Evolutionary conservation across 2,888 invertebrate species (phyloP), one percentile per base, ranked within the genome.

Genomic region (Deladenus siricidicola): DNA sequence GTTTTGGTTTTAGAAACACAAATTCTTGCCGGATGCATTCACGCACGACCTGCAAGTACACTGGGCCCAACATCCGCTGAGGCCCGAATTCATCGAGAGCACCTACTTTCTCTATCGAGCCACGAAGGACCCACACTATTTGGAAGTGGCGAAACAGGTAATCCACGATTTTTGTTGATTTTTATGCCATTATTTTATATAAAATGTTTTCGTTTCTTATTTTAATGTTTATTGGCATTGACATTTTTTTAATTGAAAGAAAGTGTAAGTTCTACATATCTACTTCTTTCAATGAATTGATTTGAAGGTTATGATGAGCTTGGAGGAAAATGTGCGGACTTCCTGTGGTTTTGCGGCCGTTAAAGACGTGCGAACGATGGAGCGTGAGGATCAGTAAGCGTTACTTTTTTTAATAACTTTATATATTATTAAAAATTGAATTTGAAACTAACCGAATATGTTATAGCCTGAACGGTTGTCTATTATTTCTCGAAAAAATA

Each of bases 41-140:
- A 96, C 96, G 0, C 89, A 90, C 0, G 94, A 96, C 81, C 92
- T 96, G 77, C 89, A 90, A 84, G 90, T 98, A 8, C 93, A 96
- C 79, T 98, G 96, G 96, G 93, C 90, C 1, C 92, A 94, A 79
- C 92, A 96, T 82, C 93, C 92, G 1, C 82, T 98, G 2, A 85
- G 96, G 43, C 96, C 96, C 0, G 96, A 98, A 81, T 96, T 98
- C 82, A 84, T 98, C 51, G 96, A 98, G 81, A 93, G 93, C 0
- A 98, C 96, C 0, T 98, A 96, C 80, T 94, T 94, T 80, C 83
- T 98, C 19, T 92, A 91, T 80, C 87, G 82, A 75, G 94, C 96
- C 1, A 98, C 96, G 0, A 87, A 87, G 49, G 96, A 98, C 82
- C 89, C 89, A 59, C 90, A 98, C 80, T 98, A 98, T 80, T 82